phyloP scores from a whole-genome alignment of 64 coral and sea anemone species.

The Platygyra sinensis region DNA sequence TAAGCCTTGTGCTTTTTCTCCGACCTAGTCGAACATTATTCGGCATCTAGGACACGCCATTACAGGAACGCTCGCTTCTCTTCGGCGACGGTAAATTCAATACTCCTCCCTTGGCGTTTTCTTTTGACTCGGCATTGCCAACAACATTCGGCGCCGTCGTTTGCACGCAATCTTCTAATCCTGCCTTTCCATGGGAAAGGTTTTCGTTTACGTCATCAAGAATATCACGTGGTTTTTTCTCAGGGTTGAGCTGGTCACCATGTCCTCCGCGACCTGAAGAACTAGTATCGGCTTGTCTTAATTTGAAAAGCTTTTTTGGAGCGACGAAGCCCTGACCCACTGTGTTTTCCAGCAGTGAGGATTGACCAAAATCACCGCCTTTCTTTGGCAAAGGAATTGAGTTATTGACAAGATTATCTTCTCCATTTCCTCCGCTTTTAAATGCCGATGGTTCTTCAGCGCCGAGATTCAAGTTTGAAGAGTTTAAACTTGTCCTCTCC shows the following conservation, averaged over 20 bases:
- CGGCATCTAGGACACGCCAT: not conserved
- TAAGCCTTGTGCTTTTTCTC: conserved; percentile 12
- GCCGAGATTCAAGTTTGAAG: not conserved
- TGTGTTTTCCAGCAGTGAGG: no score
- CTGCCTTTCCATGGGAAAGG: not conserved
- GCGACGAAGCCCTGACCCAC: not conserved
- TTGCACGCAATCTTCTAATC: not conserved
- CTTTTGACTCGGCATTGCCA: not conserved
- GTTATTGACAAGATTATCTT: not conserved
- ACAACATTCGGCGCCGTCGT: no score
- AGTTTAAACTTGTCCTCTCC: not conserved
- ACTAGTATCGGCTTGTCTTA: not conserved
- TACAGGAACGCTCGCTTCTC: no score
- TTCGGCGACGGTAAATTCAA: no score
- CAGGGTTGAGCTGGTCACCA: no score
- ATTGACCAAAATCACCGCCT: not conserved
- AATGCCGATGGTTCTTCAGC: not conserved
- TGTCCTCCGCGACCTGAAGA: no score
- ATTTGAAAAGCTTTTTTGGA: not conserved
- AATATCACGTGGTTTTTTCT: not conserved
- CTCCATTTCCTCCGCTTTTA: not conserved
- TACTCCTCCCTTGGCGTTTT: not conserved
- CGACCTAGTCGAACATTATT: not conserved
- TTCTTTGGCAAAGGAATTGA: not conserved
- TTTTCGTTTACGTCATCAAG: conserved; percentile 1